These are phyloP conservation scores for Odontomyia ornata DNA, from an alignment of 2,888 invertebrate genomes.

Conservation along the genomic window DNA sequence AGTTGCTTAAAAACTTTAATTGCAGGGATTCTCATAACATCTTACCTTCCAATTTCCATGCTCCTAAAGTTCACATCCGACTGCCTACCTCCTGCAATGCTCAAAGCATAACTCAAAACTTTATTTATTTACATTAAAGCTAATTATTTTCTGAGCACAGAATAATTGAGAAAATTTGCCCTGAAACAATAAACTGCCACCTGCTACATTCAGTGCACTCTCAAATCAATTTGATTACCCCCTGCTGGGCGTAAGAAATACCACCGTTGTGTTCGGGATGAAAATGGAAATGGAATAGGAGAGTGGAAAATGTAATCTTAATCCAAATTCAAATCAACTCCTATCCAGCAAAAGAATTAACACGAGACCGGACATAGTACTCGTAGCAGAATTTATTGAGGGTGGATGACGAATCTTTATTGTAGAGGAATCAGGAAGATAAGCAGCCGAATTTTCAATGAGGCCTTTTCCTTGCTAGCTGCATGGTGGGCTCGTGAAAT, in stretches of 20 bases:
- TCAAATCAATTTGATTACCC: constrained; percentile 41
- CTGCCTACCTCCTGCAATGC: no score
- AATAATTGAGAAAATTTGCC: constrained; percentile 41
- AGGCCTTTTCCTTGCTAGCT: neutral
- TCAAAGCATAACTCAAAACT: neutral
- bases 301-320: neutral
- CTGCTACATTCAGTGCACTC: constrained; percentile 12
- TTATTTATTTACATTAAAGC: constrained; percentile 40
- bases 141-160: constrained; percentile 27
- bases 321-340: constrained; percentile 18
- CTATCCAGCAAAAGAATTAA: neutral
- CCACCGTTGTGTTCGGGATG: constrained; percentile 9
- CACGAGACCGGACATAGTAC: neutral
- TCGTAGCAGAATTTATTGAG: neutral
- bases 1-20: no score
- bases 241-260: neutral
- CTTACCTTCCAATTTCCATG: no score
- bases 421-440: neutral
- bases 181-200: constrained; percentile 38
- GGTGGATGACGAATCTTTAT: neutral
- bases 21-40: no score
- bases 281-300: neutral
- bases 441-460: neutral
- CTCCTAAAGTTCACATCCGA: no score
- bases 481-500: neutral